Evolutionary conservation across 2,888 invertebrate genomes (phyloP).

Genomic region (Dioctria linearis): DNA sequence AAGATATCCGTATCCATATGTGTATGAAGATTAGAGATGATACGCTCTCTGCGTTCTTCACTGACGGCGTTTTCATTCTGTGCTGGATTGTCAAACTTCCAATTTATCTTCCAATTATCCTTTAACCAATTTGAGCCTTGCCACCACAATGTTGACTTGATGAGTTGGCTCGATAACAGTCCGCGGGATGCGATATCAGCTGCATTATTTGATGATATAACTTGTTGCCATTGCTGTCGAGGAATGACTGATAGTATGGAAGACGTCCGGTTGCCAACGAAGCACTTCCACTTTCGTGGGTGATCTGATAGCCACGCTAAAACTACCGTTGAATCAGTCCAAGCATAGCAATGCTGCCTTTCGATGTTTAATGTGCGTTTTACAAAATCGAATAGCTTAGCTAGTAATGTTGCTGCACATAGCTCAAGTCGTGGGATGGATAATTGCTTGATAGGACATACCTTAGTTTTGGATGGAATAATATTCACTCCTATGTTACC

Average conservation of each 20-base stretch:
- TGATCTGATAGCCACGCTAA: slow-evolving; percentile 60
- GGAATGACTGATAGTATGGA: slow-evolving; percentile 56
- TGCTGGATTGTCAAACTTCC: too few relatives aligned
- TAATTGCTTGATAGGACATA: slow-evolving; percentile 54
- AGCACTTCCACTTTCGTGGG: slow-evolving; percentile 61
- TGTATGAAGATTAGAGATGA: too few relatives aligned
- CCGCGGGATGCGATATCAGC: slow-evolving; percentile 60
- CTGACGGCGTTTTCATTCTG: too few relatives aligned
- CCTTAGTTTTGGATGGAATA: slow-evolving; percentile 54
- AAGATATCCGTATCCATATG: too few relatives aligned
- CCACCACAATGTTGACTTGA: slow-evolving; percentile 60
- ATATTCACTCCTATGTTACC: slow-evolving; percentile 5
- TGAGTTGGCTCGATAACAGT: slow-evolving; percentile 53
- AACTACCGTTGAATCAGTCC: slow-evolving; percentile 58
- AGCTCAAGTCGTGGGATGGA: slow-evolving; percentile 58
- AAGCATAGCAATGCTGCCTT: slow-evolving; percentile 54
- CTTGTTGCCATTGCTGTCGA: slow-evolving; percentile 58
- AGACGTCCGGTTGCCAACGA: slow-evolving; percentile 60
- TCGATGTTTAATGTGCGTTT: neutral
- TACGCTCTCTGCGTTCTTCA: too few relatives aligned
- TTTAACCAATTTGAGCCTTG: slow-evolving; percentile 59
- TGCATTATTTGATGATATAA: slow-evolving; percentile 59
- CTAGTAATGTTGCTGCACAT: slow-evolving; percentile 55
- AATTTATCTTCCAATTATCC: too few relatives aligned
- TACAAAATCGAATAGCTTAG: slow-evolving; percentile 33